phyloP scores from a whole-genome alignment of 2,113 vertebrate genomes.

The Alethe diademata region DNA sequence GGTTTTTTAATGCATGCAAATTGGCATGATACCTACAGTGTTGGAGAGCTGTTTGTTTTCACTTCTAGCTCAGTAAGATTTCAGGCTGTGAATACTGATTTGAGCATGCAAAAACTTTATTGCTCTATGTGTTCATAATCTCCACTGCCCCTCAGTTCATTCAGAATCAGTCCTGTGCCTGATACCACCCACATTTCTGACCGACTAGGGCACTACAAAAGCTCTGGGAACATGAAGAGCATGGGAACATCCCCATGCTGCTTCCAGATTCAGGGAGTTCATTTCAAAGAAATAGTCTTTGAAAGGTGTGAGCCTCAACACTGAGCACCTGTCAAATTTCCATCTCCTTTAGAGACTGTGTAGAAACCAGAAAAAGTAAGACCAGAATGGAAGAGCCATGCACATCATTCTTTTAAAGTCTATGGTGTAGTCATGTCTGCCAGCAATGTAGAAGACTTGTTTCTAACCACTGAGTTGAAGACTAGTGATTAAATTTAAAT shows the following conservation, averaged over 20 bases:
- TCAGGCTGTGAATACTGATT: neutral
- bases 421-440: neutral
- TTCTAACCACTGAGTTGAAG: neutral
- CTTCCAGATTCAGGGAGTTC: constrained; percentile 68
- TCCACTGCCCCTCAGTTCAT: constrained; percentile 40
- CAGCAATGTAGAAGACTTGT: neutral
- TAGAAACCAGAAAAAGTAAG: neutral
- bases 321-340: neutral
- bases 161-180: constrained; percentile 74
- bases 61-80: neutral
- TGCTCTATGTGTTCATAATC: neutral
- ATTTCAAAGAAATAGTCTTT: neutral
- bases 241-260: constrained; percentile 70
- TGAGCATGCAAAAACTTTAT: neutral
- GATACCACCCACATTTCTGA: constrained; percentile 67
- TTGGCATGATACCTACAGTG: neutral
- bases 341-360: neutral
- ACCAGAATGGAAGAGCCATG: neutral
- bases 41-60: neutral
- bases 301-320: neutral
- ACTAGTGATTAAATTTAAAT: neutral
- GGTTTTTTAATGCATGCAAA: neutral
- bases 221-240: constrained; percentile 75
- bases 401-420: neutral
- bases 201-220: constrained; percentile 69